Evolutionary conservation across 2,113 vertebrate genomes (phyloP).

Genomic region (Mesoclemmys tuberculata): DNA sequence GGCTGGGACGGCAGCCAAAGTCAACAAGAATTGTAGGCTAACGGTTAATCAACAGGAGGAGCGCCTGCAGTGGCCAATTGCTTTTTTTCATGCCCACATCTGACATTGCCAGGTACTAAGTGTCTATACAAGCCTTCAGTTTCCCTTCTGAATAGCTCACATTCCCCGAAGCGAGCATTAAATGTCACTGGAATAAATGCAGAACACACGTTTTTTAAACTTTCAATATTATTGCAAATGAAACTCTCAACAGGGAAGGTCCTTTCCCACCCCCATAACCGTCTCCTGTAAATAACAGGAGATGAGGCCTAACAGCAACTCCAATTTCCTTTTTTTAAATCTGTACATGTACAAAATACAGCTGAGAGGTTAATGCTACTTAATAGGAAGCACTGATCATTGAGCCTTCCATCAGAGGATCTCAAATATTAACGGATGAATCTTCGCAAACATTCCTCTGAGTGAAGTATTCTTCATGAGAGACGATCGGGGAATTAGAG

Average conservation of each 20-base stretch:
- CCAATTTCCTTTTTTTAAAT: neutral
- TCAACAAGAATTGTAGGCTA: neutral
- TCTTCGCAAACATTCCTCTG: neutral
- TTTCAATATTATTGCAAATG: neutral
- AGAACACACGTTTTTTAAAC: neutral
- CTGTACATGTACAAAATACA: neutral
- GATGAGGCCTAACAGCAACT: neutral
- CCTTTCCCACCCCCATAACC: neutral
- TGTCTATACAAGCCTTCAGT: neutral
- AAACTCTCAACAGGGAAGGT: neutral
- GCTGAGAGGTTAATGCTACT: neutral
- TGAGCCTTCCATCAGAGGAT: neutral
- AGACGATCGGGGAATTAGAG: neutral
- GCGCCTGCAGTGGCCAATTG: neutral
- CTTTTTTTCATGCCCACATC: neutral
- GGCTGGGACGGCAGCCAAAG: neutral
- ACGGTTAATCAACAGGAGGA: neutral
- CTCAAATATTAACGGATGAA: neutral
- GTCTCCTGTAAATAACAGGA: neutral
- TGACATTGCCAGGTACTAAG: neutral
- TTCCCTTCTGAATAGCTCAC: neutral
- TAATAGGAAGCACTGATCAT: neutral
- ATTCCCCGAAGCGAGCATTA: neutral
- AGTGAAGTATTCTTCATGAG: neutral
- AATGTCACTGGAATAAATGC: neutral